Base-by-base conservation (phyloP, 2,797 vertebrate species). In the Tenualosa thibaudeaui region DNA sequence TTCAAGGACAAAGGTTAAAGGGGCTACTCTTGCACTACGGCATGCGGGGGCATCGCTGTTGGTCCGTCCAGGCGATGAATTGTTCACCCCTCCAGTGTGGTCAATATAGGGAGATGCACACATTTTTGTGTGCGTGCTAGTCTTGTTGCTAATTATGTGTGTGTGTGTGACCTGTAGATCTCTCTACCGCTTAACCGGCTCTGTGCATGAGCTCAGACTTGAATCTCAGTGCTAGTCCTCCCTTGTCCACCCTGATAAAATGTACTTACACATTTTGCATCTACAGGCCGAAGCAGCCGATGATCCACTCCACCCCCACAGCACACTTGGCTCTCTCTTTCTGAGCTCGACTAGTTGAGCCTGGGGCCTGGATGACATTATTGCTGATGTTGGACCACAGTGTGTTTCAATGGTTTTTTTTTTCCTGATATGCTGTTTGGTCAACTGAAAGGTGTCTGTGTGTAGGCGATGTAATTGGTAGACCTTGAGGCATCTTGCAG, bases 401-500 rank as follows among this genome's bases (percentile, higher is more conserved):
- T 81, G 90, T 89, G 88, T 89, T 17, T 84, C 43, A 56, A 22
- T 89, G 89, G 22, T 54, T 26, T 81, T 84, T 89, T 89, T 86
- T 83, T 81, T 87, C 81, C 68, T 22, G 56, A 71, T 85, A 86
- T 65, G 40, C 89, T 86, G 86, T 93, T 92, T 87, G 93, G 92
- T 95, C 94, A 93, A 92, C 90, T 89, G 85, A 91, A 92, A 86
- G 88, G 92, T 92, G 93, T 90, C 94, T 90, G 26, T 88, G 89
- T 90, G 92, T 92, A 89, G 53, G 83, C 71, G 65, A 92, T 92
- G 8, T 93, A 89, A 91, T 91, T 93, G 93, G 92, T 90, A 62
- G 60, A 62, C 46, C 40, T 82, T 78, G 81, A 50, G 37, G 50
- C 68, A 15, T 78, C 81, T 24, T 93, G 93, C 90, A 92, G 85